A percentile compares a stretch with the other conserved stretches of the same genome.
Conservation (phyloP, 2,113 vertebrate genomes). For the Struthio camelus region DNA sequence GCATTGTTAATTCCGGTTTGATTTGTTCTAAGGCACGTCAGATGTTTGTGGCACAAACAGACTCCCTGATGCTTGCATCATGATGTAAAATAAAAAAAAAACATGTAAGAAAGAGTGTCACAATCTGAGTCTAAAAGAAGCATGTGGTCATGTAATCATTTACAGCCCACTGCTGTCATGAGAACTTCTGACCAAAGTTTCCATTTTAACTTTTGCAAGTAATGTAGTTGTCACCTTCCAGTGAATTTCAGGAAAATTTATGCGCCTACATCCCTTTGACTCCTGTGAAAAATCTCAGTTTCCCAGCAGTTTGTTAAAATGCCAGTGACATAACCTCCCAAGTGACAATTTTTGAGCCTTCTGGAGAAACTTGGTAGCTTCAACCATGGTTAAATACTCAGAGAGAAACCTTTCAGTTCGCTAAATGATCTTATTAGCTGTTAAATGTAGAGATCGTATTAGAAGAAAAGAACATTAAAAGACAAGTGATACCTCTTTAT, state of each 20-base stretch:
- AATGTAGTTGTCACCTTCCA: background rate
- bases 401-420: background rate
- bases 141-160: background rate
- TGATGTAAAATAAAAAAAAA: background rate
- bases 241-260: slow-evolving; percentile 6
- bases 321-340: background rate
- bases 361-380: background rate
- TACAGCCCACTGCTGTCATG: background rate
- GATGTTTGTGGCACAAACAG: background rate
- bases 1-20: background rate
- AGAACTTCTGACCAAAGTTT: background rate
- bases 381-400: background rate
- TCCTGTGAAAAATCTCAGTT: background rate
- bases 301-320: background rate
- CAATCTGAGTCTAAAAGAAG: background rate
- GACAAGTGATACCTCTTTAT: background rate
- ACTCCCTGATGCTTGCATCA: background rate
- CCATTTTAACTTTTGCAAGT: background rate
- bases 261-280: background rate
- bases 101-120: background rate
- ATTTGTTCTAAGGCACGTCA: background rate
- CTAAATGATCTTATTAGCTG: background rate
- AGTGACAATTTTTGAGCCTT: background rate
- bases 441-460: background rate
- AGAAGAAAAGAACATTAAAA: background rate